Conservation (phyloP, 2,113 vertebrate genomes). For the Hystrix brachyura region DNA sequence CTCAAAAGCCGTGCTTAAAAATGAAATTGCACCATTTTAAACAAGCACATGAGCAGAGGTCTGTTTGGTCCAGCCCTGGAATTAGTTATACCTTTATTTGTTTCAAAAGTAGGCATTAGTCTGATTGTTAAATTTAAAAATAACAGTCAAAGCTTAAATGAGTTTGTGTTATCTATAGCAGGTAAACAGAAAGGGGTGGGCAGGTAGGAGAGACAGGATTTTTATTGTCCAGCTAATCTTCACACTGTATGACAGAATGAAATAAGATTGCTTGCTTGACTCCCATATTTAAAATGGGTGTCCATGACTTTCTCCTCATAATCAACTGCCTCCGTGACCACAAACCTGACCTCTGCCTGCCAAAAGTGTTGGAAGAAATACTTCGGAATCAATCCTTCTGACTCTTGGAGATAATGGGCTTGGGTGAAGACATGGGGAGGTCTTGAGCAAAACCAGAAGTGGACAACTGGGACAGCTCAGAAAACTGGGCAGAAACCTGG, state of each 20-base stretch:
- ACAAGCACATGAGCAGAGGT: not conserved
- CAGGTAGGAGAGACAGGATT: not conserved
- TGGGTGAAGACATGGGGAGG: not conserved
- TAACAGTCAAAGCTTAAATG: conserved; percentile 22
- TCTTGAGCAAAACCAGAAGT: conserved; percentile 38
- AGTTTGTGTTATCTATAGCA: conserved; percentile 1
- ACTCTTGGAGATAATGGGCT: not conserved
- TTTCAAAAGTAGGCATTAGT: conserved; percentile 24
- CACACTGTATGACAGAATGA: conserved; percentile 7
- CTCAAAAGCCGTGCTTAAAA: conserved; percentile 51
- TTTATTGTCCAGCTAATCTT: conserved; percentile 21
- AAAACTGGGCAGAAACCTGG: not conserved
- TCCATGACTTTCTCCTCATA: conserved; percentile 43
- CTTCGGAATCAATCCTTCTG: conserved; percentile 20
- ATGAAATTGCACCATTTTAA: conserved; percentile 22
- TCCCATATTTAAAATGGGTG: not conserved
- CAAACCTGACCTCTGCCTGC: not conserved
- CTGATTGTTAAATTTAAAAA: conserved; percentile 20
- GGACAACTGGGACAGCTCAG: not conserved
- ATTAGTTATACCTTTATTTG: conserved; percentile 1
- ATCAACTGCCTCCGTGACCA: not conserved
- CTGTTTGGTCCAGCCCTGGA: not conserved
- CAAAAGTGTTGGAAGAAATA: not conserved
- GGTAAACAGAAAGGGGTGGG: not conserved
- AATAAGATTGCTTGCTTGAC: not conserved